Evolutionary conservation across 2,113 vertebrate genomes (phyloP), one percentile per base, ranked within the genome.

Genomic region (Geococcyx californianus): DNA sequence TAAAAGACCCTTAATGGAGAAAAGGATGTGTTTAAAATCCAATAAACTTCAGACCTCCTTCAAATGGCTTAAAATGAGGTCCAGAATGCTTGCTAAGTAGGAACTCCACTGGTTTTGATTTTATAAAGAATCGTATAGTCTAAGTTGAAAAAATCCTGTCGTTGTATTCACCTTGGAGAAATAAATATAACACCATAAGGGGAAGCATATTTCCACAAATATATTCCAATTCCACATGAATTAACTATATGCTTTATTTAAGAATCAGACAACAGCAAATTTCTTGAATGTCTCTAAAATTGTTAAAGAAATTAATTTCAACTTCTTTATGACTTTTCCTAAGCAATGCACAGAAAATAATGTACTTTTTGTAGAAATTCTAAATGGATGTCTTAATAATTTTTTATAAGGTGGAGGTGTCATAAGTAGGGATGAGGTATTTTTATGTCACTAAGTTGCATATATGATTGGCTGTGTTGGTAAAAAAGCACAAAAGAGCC

Each of bases 31-130:
- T 96, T 97, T 97, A 83, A 97, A 96, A 90, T 95, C 97, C 95
- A 97, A 87, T 94, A 97, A 96, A 97, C 91, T 98, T 98, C 92
- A 91, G 96, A 89, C n/a, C 97, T 93, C 92, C 93, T 97, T 98
- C 97, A 97, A 89, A 96, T 97, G 97, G 84, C 90, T 97, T 97
- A 95, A 97, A 97, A 97, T 96, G 94, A 98, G 76, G 94, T 96
- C 94, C 92, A 95, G 94, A 97, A 97, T 70, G 74, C 91, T 96
- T 88, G 58, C 95, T 96, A 97, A 94, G 84, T 89, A 94, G 82
- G 86, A 97, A 97, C 89, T 97, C 75, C 59, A 85, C 96, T 96
- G 95, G 94, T 91, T 97, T 97, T 81, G 55, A 95, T 98, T 98
- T 97, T 82, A 87, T 78, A 82, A 91, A 89, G 94, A 85, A 78